Evolutionary conservation across 2,113 vertebrate genomes (phyloP).

Genomic region (Otus sunia): DNA sequence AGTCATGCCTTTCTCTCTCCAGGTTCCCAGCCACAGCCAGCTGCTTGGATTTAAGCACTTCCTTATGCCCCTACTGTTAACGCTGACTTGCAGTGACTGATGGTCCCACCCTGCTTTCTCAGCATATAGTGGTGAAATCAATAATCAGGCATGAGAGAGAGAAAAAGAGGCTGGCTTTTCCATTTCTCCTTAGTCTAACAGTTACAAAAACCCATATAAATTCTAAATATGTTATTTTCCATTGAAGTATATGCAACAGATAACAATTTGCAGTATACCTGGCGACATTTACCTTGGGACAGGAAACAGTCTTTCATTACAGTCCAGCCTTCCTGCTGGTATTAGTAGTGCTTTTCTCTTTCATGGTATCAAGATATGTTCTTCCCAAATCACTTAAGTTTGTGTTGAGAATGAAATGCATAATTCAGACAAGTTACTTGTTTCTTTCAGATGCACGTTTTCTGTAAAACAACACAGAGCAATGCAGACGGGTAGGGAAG

Average conservation of each 20-base stretch:
- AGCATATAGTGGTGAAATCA: background rate
- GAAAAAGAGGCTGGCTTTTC: background rate
- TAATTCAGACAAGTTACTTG: background rate
- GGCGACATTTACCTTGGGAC: background rate
- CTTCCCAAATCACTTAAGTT: background rate
- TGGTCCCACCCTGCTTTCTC: slow-evolving; percentile 15
- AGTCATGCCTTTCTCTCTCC: background rate
- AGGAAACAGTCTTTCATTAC: background rate
- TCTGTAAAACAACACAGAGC: background rate
- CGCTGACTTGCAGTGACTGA: background rate
- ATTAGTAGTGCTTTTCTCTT: background rate
- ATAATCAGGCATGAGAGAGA: background rate
- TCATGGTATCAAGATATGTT: background rate
- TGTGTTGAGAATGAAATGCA: background rate
- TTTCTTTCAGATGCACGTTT: background rate
- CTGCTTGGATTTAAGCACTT: slow-evolving; percentile 19
- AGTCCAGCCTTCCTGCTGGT: background rate
- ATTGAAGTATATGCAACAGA: background rate
- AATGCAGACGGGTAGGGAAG: background rate
- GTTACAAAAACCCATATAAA: background rate
- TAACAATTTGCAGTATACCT: background rate
- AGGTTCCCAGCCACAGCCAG: background rate
- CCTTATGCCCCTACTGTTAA: background rate
- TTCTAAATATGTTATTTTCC: background rate
- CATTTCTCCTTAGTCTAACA: background rate